Evolutionary conservation across 2,797 vertebrate species (phyloP).

Genomic region (Pseudomugil gertrudae): DNA sequence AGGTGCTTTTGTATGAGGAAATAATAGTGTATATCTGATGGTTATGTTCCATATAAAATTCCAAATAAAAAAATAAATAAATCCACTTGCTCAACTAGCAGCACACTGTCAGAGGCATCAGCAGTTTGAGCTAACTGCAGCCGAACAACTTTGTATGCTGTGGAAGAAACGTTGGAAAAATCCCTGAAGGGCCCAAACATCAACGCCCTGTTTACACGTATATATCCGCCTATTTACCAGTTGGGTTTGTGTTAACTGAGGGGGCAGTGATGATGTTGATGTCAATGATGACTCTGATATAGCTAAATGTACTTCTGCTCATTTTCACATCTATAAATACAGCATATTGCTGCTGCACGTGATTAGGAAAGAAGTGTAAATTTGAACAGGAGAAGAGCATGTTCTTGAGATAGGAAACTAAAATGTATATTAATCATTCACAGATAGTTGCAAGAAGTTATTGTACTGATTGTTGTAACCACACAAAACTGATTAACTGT

Average conservation of each 20-base stretch:
- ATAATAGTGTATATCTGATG: conserved; percentile 15
- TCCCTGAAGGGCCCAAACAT: conserved; percentile 71
- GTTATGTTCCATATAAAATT: conserved; percentile 9
- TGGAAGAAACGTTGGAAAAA: conserved; percentile 42
- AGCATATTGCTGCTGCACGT: background rate
- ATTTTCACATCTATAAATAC: background rate
- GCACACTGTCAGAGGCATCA: conserved; percentile 22
- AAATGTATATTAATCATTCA: too few relatives aligned
- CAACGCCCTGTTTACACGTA: conserved; percentile 75
- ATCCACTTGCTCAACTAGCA: conserved; percentile 1
- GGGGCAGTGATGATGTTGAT: conserved; percentile 51
- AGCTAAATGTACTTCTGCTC: background rate
- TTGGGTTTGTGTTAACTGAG: conserved; percentile 70
- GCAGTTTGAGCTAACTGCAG: conserved; percentile 40
- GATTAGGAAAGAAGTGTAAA: background rate
- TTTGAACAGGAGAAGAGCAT: background rate
- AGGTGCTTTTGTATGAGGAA: conserved; percentile 1
- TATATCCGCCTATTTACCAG: conserved; percentile 75
- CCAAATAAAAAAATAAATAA: conserved; percentile 3
- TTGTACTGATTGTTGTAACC: background rate
- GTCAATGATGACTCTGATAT: conserved; percentile 16
- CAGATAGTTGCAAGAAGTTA: too few relatives aligned
- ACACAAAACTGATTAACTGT: too few relatives aligned
- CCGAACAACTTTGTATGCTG: conserved; percentile 62
- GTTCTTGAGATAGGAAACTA: background rate